Evolutionary conservation across 92 coral and sea anemone species (phyloP).

Genomic region (Porites divaricata): DNA sequence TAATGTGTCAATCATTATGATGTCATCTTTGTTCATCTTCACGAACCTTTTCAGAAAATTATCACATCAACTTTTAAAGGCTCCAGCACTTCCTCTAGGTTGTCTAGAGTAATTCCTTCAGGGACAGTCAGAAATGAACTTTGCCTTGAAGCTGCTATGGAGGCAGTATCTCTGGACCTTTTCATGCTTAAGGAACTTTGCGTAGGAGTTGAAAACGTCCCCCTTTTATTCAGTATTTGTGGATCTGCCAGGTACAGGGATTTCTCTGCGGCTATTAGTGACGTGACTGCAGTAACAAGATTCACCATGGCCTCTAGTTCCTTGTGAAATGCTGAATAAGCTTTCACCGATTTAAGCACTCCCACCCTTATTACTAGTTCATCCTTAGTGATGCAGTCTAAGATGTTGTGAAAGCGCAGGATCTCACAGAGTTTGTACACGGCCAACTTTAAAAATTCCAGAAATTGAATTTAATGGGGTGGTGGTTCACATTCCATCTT

Average conservation of each 20-base stretch:
- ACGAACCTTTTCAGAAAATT: background rate
- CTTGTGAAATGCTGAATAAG: constrained; percentile 43
- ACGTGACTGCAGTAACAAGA: constrained; percentile 40
- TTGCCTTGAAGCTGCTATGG: constrained; percentile 11
- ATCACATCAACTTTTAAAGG: constrained; percentile 37
- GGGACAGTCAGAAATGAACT: constrained; percentile 37
- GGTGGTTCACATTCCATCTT: constrained; percentile 23
- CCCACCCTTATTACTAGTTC: constrained; percentile 46
- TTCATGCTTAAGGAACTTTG: constrained; percentile 33
- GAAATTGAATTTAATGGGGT: constrained; percentile 38
- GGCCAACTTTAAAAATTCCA: constrained; percentile 37
- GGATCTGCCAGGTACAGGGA: constrained; percentile 37
- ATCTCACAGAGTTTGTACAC: constrained; percentile 47
- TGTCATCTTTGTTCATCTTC: background rate
- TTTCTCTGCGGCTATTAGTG: constrained; percentile 42
- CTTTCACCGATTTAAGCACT: constrained; percentile 45
- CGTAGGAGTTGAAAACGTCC: constrained; percentile 46
- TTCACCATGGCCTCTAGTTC: constrained; percentile 50
- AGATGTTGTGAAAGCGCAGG: constrained; percentile 53
- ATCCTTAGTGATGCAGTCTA: constrained; percentile 58
- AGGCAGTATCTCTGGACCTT: constrained; percentile 68
- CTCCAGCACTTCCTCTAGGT: constrained; percentile 37
- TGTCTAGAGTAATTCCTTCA: constrained; percentile 31
- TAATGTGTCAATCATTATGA: background rate
- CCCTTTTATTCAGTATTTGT: constrained; percentile 11